These are phyloP conservation scores for Corticium candelabrum DNA, from an alignment of 37 sponge, comb jelly and placozoan species.

Conservation along the genomic window DNA sequence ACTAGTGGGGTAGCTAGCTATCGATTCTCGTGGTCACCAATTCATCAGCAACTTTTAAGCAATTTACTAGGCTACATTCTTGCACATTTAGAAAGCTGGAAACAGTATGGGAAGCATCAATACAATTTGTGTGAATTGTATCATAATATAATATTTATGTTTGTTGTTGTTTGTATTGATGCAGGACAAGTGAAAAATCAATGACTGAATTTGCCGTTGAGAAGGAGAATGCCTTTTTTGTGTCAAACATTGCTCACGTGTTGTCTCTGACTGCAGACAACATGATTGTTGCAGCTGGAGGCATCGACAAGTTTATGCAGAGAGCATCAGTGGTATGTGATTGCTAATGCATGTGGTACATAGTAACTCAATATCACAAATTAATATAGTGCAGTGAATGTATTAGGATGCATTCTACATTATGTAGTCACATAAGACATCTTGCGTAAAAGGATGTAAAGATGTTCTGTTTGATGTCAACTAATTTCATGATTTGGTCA, in stretches of 20 bases:
- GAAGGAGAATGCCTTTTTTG: slow-evolving; percentile 21
- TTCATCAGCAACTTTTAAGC: slow-evolving; percentile 38
- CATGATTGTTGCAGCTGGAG: slow-evolving; percentile 47
- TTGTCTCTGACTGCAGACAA: slow-evolving; percentile 53
- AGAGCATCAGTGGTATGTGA: background rate
- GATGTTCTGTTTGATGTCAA: no score
- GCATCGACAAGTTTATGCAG: slow-evolving; percentile 30
- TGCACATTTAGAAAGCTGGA: slow-evolving; percentile 39
- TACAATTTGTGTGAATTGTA: background rate
- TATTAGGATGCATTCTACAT: no score
- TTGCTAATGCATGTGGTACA: no score
- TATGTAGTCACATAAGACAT: no score
- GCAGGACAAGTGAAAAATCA: background rate
- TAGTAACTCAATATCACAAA: no score
- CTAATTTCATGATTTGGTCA: no score
- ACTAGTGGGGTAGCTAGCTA: no score
- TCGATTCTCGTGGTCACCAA: slow-evolving; percentile 48
- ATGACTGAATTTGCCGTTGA: slow-evolving; percentile 12
- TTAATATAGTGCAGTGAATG: no score
- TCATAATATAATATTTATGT: background rate
- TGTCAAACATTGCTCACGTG: slow-evolving; percentile 55
- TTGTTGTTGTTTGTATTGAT: slow-evolving; percentile 2
- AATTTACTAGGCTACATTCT: slow-evolving; percentile 33
- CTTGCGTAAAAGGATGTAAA: no score
- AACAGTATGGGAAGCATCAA: slow-evolving; percentile 17